Evolutionary conservation across 2,797 vertebrate species (phyloP).

Genomic region (Rhinophrynus dorsalis): DNA sequence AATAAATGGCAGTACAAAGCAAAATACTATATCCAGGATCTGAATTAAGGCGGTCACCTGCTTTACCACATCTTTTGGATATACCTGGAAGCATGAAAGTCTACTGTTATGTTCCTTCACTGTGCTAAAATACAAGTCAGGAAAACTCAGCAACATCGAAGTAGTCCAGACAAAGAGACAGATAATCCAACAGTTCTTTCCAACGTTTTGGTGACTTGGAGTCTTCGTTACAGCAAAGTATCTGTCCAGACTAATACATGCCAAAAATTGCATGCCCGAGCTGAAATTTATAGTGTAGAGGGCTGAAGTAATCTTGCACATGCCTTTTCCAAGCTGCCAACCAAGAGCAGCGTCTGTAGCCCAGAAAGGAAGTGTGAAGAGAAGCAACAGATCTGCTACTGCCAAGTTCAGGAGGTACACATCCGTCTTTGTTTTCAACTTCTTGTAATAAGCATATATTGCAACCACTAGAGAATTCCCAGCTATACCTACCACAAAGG

Average conservation of each 20-base stretch:
- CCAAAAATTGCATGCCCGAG: constrained; percentile 88
- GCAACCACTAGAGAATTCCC: constrained; percentile 85
- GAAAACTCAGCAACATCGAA: constrained; percentile 78
- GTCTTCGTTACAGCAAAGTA: constrained; percentile 66
- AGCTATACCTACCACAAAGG: constrained; percentile 80
- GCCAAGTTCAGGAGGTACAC: constrained; percentile 89
- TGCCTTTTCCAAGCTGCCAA: constrained; percentile 65
- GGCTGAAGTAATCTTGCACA: constrained; percentile 83
- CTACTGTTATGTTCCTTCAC: constrained; percentile 64
- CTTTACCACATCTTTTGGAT: constrained; percentile 66
- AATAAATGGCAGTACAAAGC: constrained; percentile 83
- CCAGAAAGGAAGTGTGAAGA: constrained; percentile 91
- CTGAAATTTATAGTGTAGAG: constrained; percentile 88
- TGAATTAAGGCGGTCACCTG: constrained; percentile 76
- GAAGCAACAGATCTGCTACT: constrained; percentile 83
- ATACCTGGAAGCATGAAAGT: constrained; percentile 72
- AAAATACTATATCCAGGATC: constrained; percentile 78
- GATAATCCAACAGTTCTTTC: constrained; percentile 66
- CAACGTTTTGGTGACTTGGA: constrained; percentile 42
- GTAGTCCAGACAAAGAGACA: constrained; percentile 76
- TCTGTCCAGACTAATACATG: constrained; percentile 88
- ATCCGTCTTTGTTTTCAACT: constrained; percentile 82
- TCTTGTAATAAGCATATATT: constrained; percentile 79
- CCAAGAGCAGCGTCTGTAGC: constrained; percentile 79
- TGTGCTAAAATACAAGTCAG: constrained; percentile 79